Base-by-base conservation (phyloP, 2,797 vertebrate species). In the Onychomys arenicola region DNA sequence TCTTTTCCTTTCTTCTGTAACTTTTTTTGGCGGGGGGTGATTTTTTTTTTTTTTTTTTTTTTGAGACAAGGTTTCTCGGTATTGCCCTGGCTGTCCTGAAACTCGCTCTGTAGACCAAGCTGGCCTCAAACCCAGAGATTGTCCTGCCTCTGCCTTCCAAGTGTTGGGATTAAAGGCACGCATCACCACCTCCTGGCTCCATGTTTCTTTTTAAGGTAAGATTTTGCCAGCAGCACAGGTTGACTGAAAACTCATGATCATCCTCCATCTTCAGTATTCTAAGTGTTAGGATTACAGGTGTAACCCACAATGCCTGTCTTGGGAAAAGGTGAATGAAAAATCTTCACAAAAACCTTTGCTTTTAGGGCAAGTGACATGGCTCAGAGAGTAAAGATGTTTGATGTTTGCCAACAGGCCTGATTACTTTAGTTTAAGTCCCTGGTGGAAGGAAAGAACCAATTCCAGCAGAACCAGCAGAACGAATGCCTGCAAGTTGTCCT, bases 301-400 rank as follows among this genome's bases (percentile, higher is more conserved):
- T 29, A 55, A 40, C 13, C 27, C 67, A 49, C 37, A 21, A n/a
- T 61, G 40, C 17, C 69, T 55, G 17, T 29, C 25, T 88, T 57
- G 49, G 19, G 19, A 14, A 46, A 76, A n/a, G 32, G 6, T 93
- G 87, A 80, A 92, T 63, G 9, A 52, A 76, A 93, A 95, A 43
- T 65, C 77, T 25, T 73, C 37, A 95, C 6, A 85, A 92, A 92
- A 92, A 23, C 40, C 69, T 91, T 90, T 80, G 63, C 9, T 63
- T 63, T 63, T 25, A 84, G 37, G 40, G 13, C 37, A 11, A 43
- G 73, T 6, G 23, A 6, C 23, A 75, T 75, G 23, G 23, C 27
- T 46, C 81, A 84, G 14, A 43, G 59, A 40, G 17, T 63, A 63
- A 63, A 29, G 27, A 63, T 43, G 27, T 63, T 29, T 40, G 55